Evolutionary conservation across 2,797 vertebrate genomes (phyloP).

Genomic region (Acanthopagrus latus): DNA sequence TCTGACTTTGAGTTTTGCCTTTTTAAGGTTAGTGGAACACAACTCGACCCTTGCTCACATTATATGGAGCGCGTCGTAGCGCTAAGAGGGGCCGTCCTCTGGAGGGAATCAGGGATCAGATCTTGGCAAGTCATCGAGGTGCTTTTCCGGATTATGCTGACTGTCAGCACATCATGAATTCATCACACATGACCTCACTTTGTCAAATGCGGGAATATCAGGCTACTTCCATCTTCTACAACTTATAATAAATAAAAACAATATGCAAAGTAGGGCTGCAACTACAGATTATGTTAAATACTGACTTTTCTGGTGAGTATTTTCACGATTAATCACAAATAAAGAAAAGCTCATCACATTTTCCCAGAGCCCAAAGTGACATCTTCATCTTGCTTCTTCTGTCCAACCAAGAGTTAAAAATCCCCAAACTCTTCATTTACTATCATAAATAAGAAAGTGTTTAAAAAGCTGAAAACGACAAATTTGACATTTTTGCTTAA

Average conservation of each 20-base stretch:
- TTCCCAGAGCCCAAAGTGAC: no score
- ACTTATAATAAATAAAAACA: slow-evolving; percentile 10
- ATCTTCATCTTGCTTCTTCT: no score
- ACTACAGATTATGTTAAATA: no score
- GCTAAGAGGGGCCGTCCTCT: slow-evolving; percentile 39
- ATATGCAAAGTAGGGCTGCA: not conserved
- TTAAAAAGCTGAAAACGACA: no score
- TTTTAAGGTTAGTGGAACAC: slow-evolving; percentile 21
- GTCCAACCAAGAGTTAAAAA: no score
- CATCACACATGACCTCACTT: slow-evolving; percentile 43
- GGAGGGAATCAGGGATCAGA: slow-evolving; percentile 61
- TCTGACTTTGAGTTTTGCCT: slow-evolving; percentile 5
- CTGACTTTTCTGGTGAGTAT: no score
- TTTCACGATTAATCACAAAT: no score
- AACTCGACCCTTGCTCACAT: slow-evolving; percentile 17
- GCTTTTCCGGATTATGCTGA: slow-evolving; percentile 53
- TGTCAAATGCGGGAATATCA: slow-evolving; percentile 37
- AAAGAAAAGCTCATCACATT: no score
- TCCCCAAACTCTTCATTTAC: no score
- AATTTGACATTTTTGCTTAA: no score
- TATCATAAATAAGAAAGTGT: no score
- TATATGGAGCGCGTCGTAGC: slow-evolving; percentile 3
- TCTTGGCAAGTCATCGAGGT: slow-evolving; percentile 48
- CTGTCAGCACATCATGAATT: slow-evolving; percentile 65
- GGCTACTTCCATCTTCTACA: slow-evolving; percentile 16